Conservation (phyloP, 1,140 invertebrate species). For the Zaprionus davidi region DNA sequence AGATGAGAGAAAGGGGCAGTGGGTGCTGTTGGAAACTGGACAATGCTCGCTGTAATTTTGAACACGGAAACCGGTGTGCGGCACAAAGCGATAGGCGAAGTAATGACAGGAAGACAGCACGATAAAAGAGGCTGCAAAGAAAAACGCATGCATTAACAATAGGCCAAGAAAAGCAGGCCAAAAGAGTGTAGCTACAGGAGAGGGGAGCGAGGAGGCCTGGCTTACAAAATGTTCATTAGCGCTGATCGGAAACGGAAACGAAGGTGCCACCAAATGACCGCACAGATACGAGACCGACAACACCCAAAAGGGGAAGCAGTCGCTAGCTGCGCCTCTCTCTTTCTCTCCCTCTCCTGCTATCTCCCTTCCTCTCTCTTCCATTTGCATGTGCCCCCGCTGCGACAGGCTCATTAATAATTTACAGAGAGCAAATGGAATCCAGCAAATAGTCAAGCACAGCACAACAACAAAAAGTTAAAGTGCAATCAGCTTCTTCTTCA, state of each 20-base stretch:
- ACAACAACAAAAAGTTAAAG: slow-evolving; percentile 51
- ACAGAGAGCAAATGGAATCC: slow-evolving; percentile 49
- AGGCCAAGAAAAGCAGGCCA: slow-evolving; percentile 56
- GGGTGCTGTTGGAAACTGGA: slow-evolving; percentile 10
- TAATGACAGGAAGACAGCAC: slow-evolving; percentile 70
- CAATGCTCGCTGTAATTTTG: slow-evolving; percentile 18
- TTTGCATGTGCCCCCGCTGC: slow-evolving; percentile 46
- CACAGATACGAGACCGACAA: slow-evolving; percentile 14
- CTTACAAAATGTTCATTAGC: slow-evolving; percentile 73
- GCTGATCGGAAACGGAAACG: slow-evolving; percentile 67
- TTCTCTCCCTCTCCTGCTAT: neutral
- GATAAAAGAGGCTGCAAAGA: slow-evolving; percentile 54
- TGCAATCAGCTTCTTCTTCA: slow-evolving; percentile 64
- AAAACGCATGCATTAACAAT: slow-evolving; percentile 74
- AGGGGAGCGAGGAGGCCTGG: neutral
- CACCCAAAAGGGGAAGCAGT: neutral
- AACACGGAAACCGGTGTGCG: slow-evolving; percentile 40
- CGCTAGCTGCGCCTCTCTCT: neutral
- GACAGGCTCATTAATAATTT: slow-evolving; percentile 68
- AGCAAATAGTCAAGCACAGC: neutral
- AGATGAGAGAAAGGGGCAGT: neutral
- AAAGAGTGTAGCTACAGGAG: slow-evolving; percentile 9
- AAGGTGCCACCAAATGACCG: slow-evolving; percentile 46
- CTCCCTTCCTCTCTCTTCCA: neutral
- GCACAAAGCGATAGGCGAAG: slow-evolving; percentile 57